Evolutionary conservation across 2,888 invertebrate genomes (phyloP), one percentile per base, ranked within the genome.

Genomic region (Diabrotica balteata): DNA sequence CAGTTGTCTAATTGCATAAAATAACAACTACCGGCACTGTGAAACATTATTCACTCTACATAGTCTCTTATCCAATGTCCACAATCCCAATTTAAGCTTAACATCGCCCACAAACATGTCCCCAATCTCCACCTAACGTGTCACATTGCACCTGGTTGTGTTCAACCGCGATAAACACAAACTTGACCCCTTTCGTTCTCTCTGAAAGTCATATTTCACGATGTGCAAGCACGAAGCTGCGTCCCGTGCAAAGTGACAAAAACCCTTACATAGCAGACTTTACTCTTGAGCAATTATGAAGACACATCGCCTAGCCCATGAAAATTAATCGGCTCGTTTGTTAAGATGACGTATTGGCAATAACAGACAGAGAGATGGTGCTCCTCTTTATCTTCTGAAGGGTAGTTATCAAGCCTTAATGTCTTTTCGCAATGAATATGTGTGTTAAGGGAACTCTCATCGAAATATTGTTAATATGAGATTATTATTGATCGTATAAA

Each of bases 241-340:
- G 59, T 49, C 55, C 45, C 59, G 46, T 67, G 51, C 61, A 43
- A 43, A 45, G 63, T 55, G 57, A 17, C 64, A 63, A 63, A 68
- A 61, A 64, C 63, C 60, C 53, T 54, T 62, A 62, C 47, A 53
- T 57, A 32, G 49, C 52, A 61, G 17, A 55, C 60, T 57, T 57
- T 51, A 11, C 55, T 59, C 55, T 50, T 17, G 60, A 60, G 63
- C 67, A 72, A 70, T 72, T 72, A 72, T 59, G 67, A 71, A 68
- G 70, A 72, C 71, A 67, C 69, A 72, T 72, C 63, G 71, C 55
- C 59, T 61, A 52, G 63, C 59, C 68, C 65, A 70, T 70, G 73
- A 70, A 73, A 71, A 71, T 73, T 73, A 73, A 73, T 71, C 63
- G 71, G 64, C 65, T 70, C 70, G 71, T 73, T 73, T 68, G 71